phyloP scores from a whole-genome alignment of 2,113 vertebrate species.

The Chionodraco myersi region DNA sequence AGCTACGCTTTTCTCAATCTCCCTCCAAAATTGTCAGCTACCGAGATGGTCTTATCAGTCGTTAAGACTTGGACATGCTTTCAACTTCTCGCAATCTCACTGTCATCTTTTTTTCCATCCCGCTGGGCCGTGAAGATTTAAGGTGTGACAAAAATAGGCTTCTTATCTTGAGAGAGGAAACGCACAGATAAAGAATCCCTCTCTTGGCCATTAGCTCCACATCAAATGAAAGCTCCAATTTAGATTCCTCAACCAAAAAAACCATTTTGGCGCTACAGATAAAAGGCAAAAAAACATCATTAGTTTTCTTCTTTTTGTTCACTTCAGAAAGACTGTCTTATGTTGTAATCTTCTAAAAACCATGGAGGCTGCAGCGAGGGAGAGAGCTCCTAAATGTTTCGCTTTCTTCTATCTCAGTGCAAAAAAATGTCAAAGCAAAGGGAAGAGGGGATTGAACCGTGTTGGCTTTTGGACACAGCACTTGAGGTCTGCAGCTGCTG shows the following conservation, averaged over 20 bases:
- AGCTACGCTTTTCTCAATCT: conserved; percentile 8
- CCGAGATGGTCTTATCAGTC: conserved; percentile 39
- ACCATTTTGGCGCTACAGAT: conserved; percentile 3
- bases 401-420: conserved; percentile 45
- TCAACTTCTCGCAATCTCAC: conserved; percentile 34
- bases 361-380: background rate
- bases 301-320: conserved; percentile 7
- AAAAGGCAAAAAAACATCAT: conserved; percentile 20
- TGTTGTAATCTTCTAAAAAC: conserved; percentile 15
- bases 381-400: conserved; percentile 23
- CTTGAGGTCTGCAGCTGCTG: conserved; percentile 62
- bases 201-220: conserved; percentile 23
- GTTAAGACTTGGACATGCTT: conserved; percentile 41
- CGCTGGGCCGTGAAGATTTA: conserved; percentile 11
- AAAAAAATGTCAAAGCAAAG: conserved; percentile 48
- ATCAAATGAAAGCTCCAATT: conserved; percentile 36
- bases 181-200: conserved; percentile 26
- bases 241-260: conserved; percentile 19
- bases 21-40: conserved; percentile 43
- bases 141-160: conserved; percentile 6
- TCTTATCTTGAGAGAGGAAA: conserved; percentile 36
- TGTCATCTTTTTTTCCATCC: conserved; percentile 23
- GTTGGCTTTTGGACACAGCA: conserved; percentile 67
- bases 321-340: background rate
- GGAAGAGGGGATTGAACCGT: conserved; percentile 56